A percentile compares a stretch with the other conserved stretches of the same genome.
Conservation (phyloP, 2,113 vertebrate species). For the Macroglossus sobrinus region DNA sequence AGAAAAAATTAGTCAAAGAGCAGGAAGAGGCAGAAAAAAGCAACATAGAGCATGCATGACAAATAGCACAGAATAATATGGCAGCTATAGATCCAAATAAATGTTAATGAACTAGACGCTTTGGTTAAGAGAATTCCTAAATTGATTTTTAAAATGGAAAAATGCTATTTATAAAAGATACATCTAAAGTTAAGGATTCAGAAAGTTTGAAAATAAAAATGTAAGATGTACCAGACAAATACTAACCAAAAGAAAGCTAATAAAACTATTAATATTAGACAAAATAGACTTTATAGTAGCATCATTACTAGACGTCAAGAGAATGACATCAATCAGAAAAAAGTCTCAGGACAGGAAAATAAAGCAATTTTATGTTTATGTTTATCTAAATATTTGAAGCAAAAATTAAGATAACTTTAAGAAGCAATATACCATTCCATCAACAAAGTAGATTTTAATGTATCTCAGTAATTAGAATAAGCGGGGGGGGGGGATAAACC, state of each 20-base stretch:
- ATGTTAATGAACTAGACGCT: neutral
- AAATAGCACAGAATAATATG: neutral
- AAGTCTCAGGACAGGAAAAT: neutral
- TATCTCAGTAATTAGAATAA: neutral
- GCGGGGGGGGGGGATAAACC: neutral
- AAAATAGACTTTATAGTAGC: neutral
- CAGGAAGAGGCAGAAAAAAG: neutral
- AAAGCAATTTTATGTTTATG: neutral
- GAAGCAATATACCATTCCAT: neutral
- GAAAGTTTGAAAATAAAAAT: neutral
- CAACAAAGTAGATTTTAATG: neutral
- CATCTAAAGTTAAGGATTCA: neutral
- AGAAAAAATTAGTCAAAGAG: neutral
- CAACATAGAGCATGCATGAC: neutral
- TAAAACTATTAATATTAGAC: neutral
- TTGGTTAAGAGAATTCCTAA: neutral
- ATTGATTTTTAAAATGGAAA: neutral
- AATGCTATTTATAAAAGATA: neutral
- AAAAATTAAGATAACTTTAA: neutral
- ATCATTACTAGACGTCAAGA: neutral
- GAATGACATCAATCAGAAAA: neutral
- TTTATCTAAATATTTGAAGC: neutral
- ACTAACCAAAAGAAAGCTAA: neutral
- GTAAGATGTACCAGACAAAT: neutral
- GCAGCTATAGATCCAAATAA: neutral